These are phyloP conservation scores for Arizona elegans DNA, from an alignment of 2,113 vertebrate genomes.

Conservation along the genomic window DNA sequence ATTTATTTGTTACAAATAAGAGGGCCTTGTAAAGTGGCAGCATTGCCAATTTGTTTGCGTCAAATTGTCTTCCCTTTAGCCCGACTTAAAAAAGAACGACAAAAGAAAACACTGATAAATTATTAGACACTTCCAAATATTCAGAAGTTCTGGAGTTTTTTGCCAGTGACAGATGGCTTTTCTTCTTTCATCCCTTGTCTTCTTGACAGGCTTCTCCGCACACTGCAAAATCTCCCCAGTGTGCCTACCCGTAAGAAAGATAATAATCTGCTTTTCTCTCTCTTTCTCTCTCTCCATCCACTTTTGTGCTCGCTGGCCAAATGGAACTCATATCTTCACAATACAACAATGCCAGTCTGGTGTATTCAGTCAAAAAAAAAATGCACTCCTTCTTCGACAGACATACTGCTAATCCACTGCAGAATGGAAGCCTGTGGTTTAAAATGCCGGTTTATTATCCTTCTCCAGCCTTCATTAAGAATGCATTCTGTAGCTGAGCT, in stretches of 20 bases:
- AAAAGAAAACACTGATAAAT: conserved; percentile 58
- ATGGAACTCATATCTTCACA: background rate
- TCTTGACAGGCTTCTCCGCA: conserved; percentile 54
- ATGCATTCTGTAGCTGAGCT: conserved; percentile 16
- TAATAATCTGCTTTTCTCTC: conserved; percentile 30
- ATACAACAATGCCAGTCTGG: conserved; percentile 21
- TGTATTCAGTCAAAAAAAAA: conserved; percentile 38
- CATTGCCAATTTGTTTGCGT: conserved; percentile 36
- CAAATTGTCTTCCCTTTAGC: conserved; percentile 51
- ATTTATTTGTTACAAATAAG: conserved; percentile 10
- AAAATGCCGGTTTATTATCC: background rate
- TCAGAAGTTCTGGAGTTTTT: conserved; percentile 59
- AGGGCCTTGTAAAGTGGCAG: conserved; percentile 24
- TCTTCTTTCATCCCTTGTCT: conserved; percentile 63
- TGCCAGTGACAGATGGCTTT: conserved; percentile 69
- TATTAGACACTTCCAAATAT: conserved; percentile 53
- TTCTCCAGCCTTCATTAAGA: conserved; percentile 34
- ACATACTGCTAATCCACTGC: background rate
- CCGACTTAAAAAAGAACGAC: conserved; percentile 44
- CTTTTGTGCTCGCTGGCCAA: conserved; percentile 20
- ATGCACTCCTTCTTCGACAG: background rate
- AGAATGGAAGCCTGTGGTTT: background rate
- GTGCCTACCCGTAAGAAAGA: conserved; percentile 38
- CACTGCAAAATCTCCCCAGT: conserved; percentile 45
- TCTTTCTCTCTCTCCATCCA: background rate